Evolutionary conservation across 2,113 vertebrate species (phyloP).

Genomic region (Anser cygnoides): DNA sequence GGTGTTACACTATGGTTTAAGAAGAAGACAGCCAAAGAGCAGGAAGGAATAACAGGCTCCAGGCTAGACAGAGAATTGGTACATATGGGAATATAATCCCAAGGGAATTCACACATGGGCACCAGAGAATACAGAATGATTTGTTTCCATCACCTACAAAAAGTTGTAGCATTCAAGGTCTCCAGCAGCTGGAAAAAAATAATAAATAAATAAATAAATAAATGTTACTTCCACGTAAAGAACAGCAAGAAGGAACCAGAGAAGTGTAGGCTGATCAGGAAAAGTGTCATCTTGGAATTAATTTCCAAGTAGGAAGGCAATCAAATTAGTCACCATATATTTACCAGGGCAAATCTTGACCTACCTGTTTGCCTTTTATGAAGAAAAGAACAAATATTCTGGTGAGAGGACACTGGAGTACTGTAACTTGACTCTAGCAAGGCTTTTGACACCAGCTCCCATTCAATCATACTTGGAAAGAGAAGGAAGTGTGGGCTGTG

Average conservation of each 20-base stretch:
- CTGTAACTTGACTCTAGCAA: neutral
- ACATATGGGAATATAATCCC: neutral
- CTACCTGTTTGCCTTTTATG: neutral
- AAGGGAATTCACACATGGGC: neutral
- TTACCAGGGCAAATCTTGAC: neutral
- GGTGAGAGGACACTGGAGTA: neutral
- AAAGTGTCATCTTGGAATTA: neutral
- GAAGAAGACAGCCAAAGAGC: neutral
- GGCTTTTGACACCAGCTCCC: neutral
- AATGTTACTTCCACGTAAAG: neutral
- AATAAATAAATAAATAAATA: too few relatives aligned
- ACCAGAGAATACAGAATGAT: neutral
- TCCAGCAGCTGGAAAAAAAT: neutral
- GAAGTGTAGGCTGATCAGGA: neutral
- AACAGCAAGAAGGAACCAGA: neutral
- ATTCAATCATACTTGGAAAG: neutral
- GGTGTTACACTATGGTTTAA: neutral
- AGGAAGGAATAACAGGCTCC: rapidly evolving
- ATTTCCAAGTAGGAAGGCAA: neutral
- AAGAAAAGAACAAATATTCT: neutral
- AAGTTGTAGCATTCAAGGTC: neutral
- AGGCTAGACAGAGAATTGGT: neutral
- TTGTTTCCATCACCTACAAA: neutral
- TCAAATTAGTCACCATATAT: neutral
- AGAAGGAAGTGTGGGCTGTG: neutral